phyloP scores from a whole-genome alignment of 2,113 vertebrate genomes.

The Ophthalmotilapia sp. region DNA sequence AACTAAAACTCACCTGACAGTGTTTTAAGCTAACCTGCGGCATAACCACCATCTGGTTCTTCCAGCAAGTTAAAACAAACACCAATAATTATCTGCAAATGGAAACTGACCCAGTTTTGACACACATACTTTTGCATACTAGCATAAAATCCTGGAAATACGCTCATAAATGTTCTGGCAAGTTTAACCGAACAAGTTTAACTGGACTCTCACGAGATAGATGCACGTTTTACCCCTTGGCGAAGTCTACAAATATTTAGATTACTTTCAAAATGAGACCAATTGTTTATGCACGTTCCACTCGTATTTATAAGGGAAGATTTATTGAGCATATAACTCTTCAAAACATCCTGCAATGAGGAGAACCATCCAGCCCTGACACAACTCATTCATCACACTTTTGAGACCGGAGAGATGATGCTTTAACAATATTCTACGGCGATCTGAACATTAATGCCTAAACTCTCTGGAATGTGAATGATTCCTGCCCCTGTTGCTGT shows the following conservation, averaged over 20 bases:
- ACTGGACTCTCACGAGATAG: slow-evolving; percentile 11
- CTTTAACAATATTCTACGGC: neutral
- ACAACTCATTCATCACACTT: slow-evolving; percentile 17
- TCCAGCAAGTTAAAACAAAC: slow-evolving; percentile 44
- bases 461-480: neutral
- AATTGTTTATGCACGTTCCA: slow-evolving; percentile 30
- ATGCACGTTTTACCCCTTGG: slow-evolving; percentile 13
- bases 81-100: slow-evolving; percentile 50
- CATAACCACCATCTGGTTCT: slow-evolving; percentile 30
- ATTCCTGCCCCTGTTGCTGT: neutral
- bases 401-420: neutral
- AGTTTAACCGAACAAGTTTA: slow-evolving; percentile 4
- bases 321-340: slow-evolving; percentile 30
- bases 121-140: slow-evolving; percentile 19
- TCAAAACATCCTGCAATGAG: slow-evolving; percentile 39
- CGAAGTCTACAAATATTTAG: slow-evolving; percentile 49
- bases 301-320: slow-evolving; percentile 21
- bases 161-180: neutral
- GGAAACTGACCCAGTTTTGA: slow-evolving; percentile 31
- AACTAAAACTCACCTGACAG: slow-evolving; percentile 18
- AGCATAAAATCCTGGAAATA: slow-evolving; percentile 6
- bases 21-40: neutral
- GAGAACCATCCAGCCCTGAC: neutral
- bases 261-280: slow-evolving; percentile 28
- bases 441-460: neutral